Evolutionary conservation across 2,113 vertebrate species (phyloP), one percentile per base, ranked within the genome.

Genomic region (Gambusia affinis): DNA sequence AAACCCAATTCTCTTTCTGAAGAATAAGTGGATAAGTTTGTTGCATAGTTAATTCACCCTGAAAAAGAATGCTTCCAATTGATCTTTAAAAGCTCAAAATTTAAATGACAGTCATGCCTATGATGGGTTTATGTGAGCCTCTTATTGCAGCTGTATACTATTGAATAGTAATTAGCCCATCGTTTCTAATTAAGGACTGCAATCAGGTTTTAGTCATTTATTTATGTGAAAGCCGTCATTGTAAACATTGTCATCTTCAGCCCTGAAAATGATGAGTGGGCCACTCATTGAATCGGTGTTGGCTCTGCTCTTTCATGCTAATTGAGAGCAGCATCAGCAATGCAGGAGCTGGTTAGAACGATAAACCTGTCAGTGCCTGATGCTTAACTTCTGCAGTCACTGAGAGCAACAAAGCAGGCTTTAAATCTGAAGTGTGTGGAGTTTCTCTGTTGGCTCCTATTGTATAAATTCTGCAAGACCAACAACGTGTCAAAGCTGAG

Each of bases 241-340:
- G 35, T 68, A 12, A 54, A 17, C n/a, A 10, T 8, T 31, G 30
- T 37, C 60, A 10, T 44, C 24, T 44, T 35, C 12, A 75, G 31
- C 5, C 54, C 22, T 6, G 8, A 63, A 63, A 44, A 31, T 31
- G 29, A 42, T 51, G 60, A 62, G 39, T 28, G 8, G 0, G 4
- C 30, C 30, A 27, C 28, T 69, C 4, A 3, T 37, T 65, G 0
- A 68, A 37, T 0, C 4, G 17, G 35, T 29, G 29, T 24, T 22
- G 73, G 4, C 6, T 64, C 17, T 28, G 30, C 3, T 64, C 51
- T 60, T 29, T 65, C 6, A 0, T n/a, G 7, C 14, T 65, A 61
- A 63, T 63, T 47, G 27, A 12, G 54, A 67, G 66, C 60, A 75
- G 44, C 67, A 72, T 44, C 35, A 64, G 33, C 14, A 75, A n/a